phyloP scores from a whole-genome alignment of 2,888 invertebrate species.

The Aradus depressus region DNA sequence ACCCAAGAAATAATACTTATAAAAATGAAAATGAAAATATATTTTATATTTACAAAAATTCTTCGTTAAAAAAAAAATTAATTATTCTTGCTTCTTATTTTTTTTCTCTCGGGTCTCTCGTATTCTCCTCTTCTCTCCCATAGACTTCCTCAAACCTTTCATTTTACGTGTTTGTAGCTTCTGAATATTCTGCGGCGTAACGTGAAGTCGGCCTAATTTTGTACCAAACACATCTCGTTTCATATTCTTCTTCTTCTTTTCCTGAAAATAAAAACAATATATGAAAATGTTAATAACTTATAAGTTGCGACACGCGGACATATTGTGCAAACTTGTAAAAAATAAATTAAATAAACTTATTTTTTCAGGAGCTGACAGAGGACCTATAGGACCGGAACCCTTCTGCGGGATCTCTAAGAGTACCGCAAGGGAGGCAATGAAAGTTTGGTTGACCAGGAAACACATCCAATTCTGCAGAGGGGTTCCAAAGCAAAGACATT shows the following conservation, averaged over 20 bases:
- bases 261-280: conserved; percentile 40
- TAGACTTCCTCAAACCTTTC: conserved; percentile 71
- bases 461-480: no score
- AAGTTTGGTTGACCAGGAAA: no score
- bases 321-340: neutral
- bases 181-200: conserved; percentile 76
- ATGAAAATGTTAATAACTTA: conserved; percentile 17
- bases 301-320: neutral
- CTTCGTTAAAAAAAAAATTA: no score
- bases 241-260: conserved; percentile 83
- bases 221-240: conserved; percentile 77
- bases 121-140: conserved; percentile 42
- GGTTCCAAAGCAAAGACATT: no score
- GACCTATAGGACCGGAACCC: no score
- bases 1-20: no score
- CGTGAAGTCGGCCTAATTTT: conserved; percentile 81
- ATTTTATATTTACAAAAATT: no score
- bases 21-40: no score
- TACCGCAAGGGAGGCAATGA: no score
- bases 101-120: conserved; percentile 14
- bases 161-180: conserved; percentile 82
- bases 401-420: no score
- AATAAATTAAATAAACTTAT: neutral
- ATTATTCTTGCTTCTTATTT: no score
- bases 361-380: no score